phyloP scores from a whole-genome alignment of 64 coral and sea anemone genomes.

The Porites lutea region DNA sequence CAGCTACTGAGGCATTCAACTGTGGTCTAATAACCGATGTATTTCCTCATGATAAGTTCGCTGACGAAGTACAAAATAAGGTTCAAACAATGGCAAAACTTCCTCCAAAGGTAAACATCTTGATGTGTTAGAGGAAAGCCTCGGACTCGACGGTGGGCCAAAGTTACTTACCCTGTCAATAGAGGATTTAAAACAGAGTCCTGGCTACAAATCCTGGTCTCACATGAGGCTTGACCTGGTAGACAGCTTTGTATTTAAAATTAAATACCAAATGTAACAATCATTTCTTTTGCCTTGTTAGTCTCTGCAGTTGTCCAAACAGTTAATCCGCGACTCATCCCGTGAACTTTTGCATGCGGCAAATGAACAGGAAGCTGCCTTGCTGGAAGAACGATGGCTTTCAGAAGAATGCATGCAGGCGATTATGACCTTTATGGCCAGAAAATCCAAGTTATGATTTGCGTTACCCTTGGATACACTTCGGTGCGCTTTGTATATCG shows the following conservation, averaged over 20 bases:
- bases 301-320: constrained; percentile 87
- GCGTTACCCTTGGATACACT: neutral
- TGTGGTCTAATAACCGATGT: constrained; percentile 86
- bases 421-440: constrained; percentile 95
- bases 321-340: constrained; percentile 87
- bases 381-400: constrained; percentile 92
- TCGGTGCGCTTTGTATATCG: neutral
- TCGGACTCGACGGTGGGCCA: too few relatives aligned
- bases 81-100: constrained; percentile 73
- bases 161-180: too few relatives aligned
- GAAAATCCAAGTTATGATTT: constrained; percentile 67
- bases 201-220: too few relatives aligned
- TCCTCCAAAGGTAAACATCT: constrained; percentile 71
- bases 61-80: constrained; percentile 72
- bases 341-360: constrained; percentile 75
- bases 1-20: constrained; percentile 72
- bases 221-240: too few relatives aligned
- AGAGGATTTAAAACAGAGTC: too few relatives aligned
- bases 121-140: neutral
- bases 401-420: constrained; percentile 97
- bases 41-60: constrained; percentile 81
- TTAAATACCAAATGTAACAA: neutral
- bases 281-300: constrained; percentile 44
- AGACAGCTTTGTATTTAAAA: too few relatives aligned
- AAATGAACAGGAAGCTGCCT: constrained; percentile 86